Evolutionary conservation across 2,888 invertebrate species (phyloP).

Genomic region (Troides aeacus): DNA sequence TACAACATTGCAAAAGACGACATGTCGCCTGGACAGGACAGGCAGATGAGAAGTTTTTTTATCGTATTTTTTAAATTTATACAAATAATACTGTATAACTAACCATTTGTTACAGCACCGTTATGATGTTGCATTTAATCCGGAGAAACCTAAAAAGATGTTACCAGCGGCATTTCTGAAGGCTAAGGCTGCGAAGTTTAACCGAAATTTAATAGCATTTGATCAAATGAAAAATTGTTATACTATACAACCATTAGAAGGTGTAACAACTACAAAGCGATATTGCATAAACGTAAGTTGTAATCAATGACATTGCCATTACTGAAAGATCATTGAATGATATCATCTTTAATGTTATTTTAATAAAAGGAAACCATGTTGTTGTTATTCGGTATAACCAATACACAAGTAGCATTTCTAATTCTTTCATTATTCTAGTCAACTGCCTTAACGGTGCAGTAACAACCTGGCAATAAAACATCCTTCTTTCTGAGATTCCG

Average conservation of each 20-base stretch:
- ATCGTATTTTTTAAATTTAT: no score
- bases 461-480: no score
- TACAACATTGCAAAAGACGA: no score
- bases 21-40: no score
- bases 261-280: constrained; percentile 45
- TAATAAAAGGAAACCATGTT: no score
- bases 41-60: no score
- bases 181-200: constrained; percentile 56
- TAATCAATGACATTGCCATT: constrained; percentile 1
- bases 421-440: no score
- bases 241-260: constrained; percentile 65
- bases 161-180: constrained; percentile 70
- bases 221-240: constrained; percentile 87
- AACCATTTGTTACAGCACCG: constrained; percentile 78
- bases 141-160: constrained; percentile 85
- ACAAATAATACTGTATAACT: not conserved
- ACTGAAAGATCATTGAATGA: not conserved
- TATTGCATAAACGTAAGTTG: constrained; percentile 48
- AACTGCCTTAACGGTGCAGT: no score
- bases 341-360: no score
- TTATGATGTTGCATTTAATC: constrained; percentile 89
- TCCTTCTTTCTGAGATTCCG: no score
- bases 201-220: constrained; percentile 80
- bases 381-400: no score
- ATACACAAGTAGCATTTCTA: no score